Conservation (phyloP, 2,113 vertebrate genomes). For the Psittacula cyanocephala region DNA sequence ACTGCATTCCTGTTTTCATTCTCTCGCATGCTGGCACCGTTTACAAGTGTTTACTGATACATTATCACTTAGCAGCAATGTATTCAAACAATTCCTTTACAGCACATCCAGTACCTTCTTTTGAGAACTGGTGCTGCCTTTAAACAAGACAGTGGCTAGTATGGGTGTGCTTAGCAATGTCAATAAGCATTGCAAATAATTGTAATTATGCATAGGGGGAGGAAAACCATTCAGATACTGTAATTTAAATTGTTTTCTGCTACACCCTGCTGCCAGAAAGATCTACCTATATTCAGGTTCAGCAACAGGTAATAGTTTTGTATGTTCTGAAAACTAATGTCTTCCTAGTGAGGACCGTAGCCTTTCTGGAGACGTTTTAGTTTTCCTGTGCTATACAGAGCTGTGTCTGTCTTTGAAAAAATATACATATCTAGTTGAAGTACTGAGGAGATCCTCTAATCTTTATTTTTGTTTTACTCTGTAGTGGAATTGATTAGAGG, state of each 20-base stretch:
- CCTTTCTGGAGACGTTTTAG: neutral
- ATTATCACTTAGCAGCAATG: neutral
- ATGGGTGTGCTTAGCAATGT: neutral
- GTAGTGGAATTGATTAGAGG: neutral
- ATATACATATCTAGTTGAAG: neutral
- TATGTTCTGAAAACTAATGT: neutral
- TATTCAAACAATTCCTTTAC: neutral
- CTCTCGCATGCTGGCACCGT: rapidly evolving
- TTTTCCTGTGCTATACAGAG: neutral
- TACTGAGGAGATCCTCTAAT: neutral
- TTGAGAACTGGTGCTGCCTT: neutral
- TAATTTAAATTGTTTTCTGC: neutral
- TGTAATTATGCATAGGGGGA: neutral
- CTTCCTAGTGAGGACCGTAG: neutral
- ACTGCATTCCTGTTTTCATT: neutral
- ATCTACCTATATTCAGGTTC: neutral
- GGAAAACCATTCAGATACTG: neutral
- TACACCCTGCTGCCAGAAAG: neutral
- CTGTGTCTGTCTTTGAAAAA: neutral
- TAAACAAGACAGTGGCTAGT: neutral
- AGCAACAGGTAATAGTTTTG: neutral
- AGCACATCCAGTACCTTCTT: neutral
- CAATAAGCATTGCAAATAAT: neutral
- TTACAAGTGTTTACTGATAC: neutral
- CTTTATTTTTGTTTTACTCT: neutral